Percentiles rank a stretch among this genome's conserved stretches.
These are phyloP conservation scores for Tinamus major DNA, from an alignment of 2,797 vertebrate genomes.

Conservation along the genomic window DNA sequence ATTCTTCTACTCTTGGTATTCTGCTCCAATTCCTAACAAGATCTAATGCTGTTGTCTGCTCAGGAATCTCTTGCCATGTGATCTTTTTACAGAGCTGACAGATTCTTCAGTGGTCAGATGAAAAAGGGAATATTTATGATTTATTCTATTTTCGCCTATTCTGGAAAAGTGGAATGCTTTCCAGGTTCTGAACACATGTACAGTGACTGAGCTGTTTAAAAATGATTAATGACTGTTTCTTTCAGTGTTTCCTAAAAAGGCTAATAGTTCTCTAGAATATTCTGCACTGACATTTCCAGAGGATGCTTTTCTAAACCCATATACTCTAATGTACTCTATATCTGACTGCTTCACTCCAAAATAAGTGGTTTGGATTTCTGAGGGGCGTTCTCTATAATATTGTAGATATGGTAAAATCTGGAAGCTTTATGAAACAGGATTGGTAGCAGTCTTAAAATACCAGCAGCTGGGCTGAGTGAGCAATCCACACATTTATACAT, in stretches of 20 bases:
- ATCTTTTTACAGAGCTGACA: background rate
- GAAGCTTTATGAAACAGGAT: background rate
- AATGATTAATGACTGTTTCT: background rate
- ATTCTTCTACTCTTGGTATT: conserved; percentile 34
- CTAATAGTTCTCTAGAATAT: background rate
- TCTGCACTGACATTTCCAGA: background rate
- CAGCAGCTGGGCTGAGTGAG: conserved; percentile 50
- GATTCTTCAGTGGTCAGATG: background rate
- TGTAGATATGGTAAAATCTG: background rate
- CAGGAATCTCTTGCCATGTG: background rate
- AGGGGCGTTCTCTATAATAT: background rate
- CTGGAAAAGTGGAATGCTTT: background rate
- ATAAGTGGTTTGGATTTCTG: background rate
- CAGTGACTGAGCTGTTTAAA: background rate
- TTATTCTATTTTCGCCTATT: background rate
- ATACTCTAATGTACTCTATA: background rate
- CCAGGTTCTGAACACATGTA: background rate
- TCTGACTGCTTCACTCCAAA: background rate
- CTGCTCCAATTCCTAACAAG: conserved; percentile 59
- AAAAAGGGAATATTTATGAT: background rate
- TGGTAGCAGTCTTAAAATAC: background rate
- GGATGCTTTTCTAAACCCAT: background rate
- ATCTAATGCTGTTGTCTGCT: conserved; percentile 21
- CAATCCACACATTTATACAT: conserved; percentile 11
- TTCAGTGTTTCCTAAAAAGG: background rate